A percentile compares a stretch with the other conserved stretches of the same genome.
phyloP scores from a whole-genome alignment of 2,888 invertebrate genomes.

The Colletes collaris region DNA sequence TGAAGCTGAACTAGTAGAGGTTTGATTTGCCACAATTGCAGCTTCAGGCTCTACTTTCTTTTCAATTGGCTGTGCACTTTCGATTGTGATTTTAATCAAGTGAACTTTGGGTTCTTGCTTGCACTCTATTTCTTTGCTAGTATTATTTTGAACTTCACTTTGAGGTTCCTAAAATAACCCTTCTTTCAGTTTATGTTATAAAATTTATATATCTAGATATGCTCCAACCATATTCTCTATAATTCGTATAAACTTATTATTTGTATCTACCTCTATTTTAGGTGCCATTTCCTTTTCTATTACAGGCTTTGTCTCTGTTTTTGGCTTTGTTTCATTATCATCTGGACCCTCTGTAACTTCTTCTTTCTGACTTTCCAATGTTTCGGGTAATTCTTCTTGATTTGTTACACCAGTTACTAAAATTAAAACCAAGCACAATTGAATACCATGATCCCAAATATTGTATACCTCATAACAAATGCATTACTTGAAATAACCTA shows the following conservation, averaged over 20 bases:
- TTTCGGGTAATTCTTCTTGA: constrained; percentile 73
- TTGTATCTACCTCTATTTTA: constrained; percentile 60
- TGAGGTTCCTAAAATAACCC: constrained; percentile 37
- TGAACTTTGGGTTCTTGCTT: constrained; percentile 68
- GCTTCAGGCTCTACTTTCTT: constrained; percentile 81
- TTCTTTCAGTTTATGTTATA: not conserved
- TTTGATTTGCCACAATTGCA: constrained; percentile 22
- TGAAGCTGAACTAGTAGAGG: constrained; percentile 25
- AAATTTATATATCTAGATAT: not conserved
- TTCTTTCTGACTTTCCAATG: constrained; percentile 72
- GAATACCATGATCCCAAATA: not conserved
- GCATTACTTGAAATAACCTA: constrained; percentile 31
- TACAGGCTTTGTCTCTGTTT: constrained; percentile 62
- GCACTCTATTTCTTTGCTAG: constrained; percentile 55
- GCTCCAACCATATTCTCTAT: not conserved
- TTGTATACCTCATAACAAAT: not conserved
- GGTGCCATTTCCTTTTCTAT: constrained; percentile 49
- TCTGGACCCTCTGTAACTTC: constrained; percentile 68
- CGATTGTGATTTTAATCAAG: constrained; percentile 78
- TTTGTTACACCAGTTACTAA: constrained; percentile 62
- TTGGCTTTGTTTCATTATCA: constrained; percentile 63
- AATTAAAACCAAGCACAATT: not conserved
- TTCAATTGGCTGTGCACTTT: constrained; percentile 82
- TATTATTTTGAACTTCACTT: constrained; percentile 42
- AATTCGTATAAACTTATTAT: not conserved